Percentiles rank a stretch among this genome's conserved stretches.
Conservation (phyloP, 2,888 invertebrate genomes). For the Trichogramma evanescens region DNA sequence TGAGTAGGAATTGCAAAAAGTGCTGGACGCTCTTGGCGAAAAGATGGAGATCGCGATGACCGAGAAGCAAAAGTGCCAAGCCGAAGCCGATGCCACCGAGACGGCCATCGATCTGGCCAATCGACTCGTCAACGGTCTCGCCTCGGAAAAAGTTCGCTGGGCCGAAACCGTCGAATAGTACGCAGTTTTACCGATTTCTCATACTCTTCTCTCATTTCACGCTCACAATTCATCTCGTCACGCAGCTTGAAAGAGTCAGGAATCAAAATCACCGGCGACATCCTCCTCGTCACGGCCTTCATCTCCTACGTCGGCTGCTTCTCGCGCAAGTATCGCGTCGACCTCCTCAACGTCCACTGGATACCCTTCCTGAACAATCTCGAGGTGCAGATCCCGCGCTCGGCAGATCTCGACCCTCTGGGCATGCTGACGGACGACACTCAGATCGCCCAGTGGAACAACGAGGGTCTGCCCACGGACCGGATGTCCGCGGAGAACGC, state of each 20-base stretch:
- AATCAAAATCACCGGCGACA: slow-evolving; percentile 79
- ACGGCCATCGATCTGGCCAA: slow-evolving; percentile 86
- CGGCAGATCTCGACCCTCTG: slow-evolving; percentile 73
- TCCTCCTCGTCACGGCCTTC: slow-evolving; percentile 82
- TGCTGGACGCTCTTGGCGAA: slow-evolving; percentile 66
- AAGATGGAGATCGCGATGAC: slow-evolving; percentile 81
- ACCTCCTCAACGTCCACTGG: slow-evolving; percentile 75
- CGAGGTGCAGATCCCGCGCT: slow-evolving; percentile 70
- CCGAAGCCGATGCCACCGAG: slow-evolving; percentile 85
- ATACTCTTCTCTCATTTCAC: no score
- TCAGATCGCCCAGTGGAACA: slow-evolving; percentile 88
- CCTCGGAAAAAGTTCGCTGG: slow-evolving; percentile 86
- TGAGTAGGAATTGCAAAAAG: slow-evolving; percentile 64
- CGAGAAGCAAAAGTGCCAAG: slow-evolving; percentile 84
- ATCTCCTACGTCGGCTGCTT: slow-evolving; percentile 94
- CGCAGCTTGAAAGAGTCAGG: slow-evolving; percentile 64
- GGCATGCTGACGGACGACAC: slow-evolving; percentile 87
- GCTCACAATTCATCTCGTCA: background rate
- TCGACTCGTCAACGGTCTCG: slow-evolving; percentile 83
- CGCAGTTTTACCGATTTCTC: slow-evolving; percentile 9
- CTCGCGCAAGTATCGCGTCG: slow-evolving; percentile 72
- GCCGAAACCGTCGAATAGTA: slow-evolving; percentile 58
- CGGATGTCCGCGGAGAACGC: slow-evolving; percentile 94
- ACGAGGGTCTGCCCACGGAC: slow-evolving; percentile 86
- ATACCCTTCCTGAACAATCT: slow-evolving; percentile 67